Evolutionary conservation across 2,888 invertebrate species (phyloP).

Genomic region (Eristalis arbustorum): DNA sequence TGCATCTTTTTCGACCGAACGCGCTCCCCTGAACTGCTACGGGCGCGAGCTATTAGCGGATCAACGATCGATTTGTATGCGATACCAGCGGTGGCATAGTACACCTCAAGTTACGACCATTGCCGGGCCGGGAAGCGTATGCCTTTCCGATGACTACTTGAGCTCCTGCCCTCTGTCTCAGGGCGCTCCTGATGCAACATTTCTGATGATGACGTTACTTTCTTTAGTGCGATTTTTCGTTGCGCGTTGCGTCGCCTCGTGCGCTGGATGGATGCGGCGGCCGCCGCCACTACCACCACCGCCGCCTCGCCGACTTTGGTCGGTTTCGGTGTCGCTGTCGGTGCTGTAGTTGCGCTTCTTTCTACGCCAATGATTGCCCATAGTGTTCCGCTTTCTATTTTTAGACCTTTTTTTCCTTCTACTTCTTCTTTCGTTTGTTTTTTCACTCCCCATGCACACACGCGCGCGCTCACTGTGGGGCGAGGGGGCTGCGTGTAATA

Average conservation of each 20-base stretch:
- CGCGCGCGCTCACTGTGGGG: slow-evolving; percentile 19
- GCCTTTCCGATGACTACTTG: background rate
- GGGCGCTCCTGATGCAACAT: slow-evolving; percentile 34
- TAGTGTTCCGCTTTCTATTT: slow-evolving; percentile 70
- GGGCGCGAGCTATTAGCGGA: slow-evolving; percentile 28
- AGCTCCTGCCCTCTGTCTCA: background rate
- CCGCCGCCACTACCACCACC: background rate
- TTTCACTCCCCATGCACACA: background rate
- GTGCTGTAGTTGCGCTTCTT: slow-evolving; percentile 12
- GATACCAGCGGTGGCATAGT: slow-evolving; percentile 1
- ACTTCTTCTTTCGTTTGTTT: slow-evolving; percentile 13
- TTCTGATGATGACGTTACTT: slow-evolving; percentile 62
- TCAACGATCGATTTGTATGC: slow-evolving; percentile 37
- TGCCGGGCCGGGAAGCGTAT: background rate
- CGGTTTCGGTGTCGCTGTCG: background rate
- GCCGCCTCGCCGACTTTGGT: background rate
- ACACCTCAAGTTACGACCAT: slow-evolving; percentile 23
- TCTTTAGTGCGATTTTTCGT: slow-evolving; percentile 19
- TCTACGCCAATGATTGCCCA: slow-evolving; percentile 56
- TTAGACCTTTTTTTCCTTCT: slow-evolving; percentile 41
- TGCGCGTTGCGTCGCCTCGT: background rate
- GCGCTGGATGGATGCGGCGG: background rate
- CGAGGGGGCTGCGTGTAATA: slow-evolving; percentile 28
- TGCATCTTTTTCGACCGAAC: slow-evolving; percentile 20
- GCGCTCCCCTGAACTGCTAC: slow-evolving; percentile 18